Base-by-base conservation (phyloP, 2,113 vertebrate genomes). In the Gobius niger region DNA sequence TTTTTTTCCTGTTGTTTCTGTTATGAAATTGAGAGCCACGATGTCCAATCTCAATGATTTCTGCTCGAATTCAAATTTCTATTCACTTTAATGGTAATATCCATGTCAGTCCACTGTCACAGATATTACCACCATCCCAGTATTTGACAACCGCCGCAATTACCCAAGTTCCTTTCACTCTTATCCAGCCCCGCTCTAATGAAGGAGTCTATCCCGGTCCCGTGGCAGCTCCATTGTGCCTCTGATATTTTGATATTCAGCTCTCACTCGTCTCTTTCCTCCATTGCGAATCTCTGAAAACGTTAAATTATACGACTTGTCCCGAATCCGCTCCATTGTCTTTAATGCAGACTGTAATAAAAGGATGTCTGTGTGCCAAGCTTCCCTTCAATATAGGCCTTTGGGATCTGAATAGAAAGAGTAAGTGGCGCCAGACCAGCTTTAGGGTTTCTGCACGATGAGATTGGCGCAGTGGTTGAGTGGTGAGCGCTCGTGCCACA, bases 251-350 rank as follows among this genome's bases (percentile, higher is more conserved):
- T 78, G 44, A 71, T 65, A 76, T 73, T 81, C 79, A 63, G 53
- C 67, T 78, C 40, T 50, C 9, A 72, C 65, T 59, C 63, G 72
- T 12, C 59, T 72, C 65, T 66, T 19, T 67, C 24, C 63, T 2
- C 57, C 7, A 5, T 34, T 44, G 40, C 12, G 80, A 87, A 87
- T 85, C 66, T 60, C 16, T 71, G 50, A 62, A 79, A 85, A 68
- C 70, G 72, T 75, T 60, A 16, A 54, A 62, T 86, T 72, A 34
- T 3, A 82, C 72, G 66, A 47, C 65, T 41, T 82, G 75, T 79
- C 78, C 82, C 46, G 72, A 86, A 86, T 87, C 73, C 67, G 73
- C 50, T 51, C 74, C 16, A 70, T 74, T 77, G 78, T 85, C 57
- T 78, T 57, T 59, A 56, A 13, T 50, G 63, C 67, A 78, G 69